These are phyloP conservation scores for Cichlasoma orientale DNA, from an alignment of 2,797 vertebrate genomes.

Conservation along the genomic window DNA sequence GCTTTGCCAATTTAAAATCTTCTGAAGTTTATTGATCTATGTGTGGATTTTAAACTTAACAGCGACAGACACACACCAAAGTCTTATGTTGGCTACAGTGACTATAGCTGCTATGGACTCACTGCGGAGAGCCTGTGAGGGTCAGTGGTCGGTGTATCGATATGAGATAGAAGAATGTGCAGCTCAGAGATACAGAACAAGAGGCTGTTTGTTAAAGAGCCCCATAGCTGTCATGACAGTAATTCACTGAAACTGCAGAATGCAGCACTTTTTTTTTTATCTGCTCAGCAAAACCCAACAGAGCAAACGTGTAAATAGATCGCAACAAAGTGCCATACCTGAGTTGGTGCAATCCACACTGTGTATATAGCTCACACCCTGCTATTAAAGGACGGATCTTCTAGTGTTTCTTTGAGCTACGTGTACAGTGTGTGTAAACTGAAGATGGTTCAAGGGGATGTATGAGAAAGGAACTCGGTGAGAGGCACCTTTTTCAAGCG, in stretches of 20 bases:
- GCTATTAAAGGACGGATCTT: conserved; percentile 46
- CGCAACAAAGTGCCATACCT: conserved; percentile 45
- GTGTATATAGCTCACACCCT: conserved; percentile 40
- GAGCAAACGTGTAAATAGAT: conserved; percentile 54
- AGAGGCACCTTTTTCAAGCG: conserved; percentile 11
- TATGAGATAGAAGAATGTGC: conserved; percentile 17
- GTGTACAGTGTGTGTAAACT: conserved; percentile 12
- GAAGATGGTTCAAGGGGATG: conserved; percentile 31
- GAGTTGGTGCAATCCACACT: conserved; percentile 35
- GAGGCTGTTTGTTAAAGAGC: conserved; percentile 32
- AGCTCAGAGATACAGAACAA: conserved; percentile 16
- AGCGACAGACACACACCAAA: conserved; percentile 14
- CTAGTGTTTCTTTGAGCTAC: conserved; percentile 16
- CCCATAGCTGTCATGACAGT: conserved; percentile 28
- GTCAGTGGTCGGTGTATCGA: conserved; percentile 22
- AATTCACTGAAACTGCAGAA: conserved; percentile 51
- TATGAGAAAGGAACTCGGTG: conserved; percentile 9
- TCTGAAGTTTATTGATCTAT: conserved; percentile 17
- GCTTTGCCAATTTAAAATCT: conserved; percentile 20
- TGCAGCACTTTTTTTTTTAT: conserved; percentile 49
- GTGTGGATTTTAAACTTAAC: conserved; percentile 23
- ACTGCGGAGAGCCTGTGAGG: conserved; percentile 17
- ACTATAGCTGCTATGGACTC: not conserved
- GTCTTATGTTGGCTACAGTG: conserved; percentile 9
- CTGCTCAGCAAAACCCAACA: conserved; percentile 27